Base-by-base conservation (phyloP, 2,888 invertebrate genomes). In the Monochamus alternatus region DNA sequence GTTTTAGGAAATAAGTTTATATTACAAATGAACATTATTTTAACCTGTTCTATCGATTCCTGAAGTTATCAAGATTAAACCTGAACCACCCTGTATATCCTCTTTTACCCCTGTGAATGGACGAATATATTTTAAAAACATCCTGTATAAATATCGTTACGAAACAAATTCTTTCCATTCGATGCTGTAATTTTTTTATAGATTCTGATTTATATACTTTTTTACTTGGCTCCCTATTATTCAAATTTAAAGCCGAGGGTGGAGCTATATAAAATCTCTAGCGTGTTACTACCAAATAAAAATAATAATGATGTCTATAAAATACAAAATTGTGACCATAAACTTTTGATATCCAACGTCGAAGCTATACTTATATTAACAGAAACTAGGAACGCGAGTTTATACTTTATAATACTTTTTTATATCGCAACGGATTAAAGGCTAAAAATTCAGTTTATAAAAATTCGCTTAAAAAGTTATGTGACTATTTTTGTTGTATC, bases 321-420 rank as follows among this genome's bases (percentile, higher is more conserved):
- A 55, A 55, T 55, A 55, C 55, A 55, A 55, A 14, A 55, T 55
- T 55, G 55, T 22, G 55, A 22, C 14, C n/a, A n/a, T 55, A 55
- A 55, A 55, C 55, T 55, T 55, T 55, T 55, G 55, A 55, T 55
- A 55, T 55, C 55, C 10, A 51, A 51, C 55, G 55, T n/a, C n/a
- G n/a, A 55, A 55, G 55, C 55, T 22, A 55, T 4, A 55, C 55
- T 55, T 55, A 55, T 55, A 55, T 55, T 55, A 55, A 55, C 55
- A 55, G 55, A 55, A 55, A 12, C 55, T 55, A 55, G n/a, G 55
- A 14, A 14, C 55, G 7, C 14, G 1, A 22, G 14, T 55, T 55
- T 55, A 55, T 55, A 22, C 14, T 22, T n/a, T n/a, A 55, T 55
- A 55, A 55, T 55, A 55, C n/a, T 55, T 55, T 55, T 55, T 55